Conservation (phyloP, 2,113 vertebrate genomes). For the Takifugu flavidus region DNA sequence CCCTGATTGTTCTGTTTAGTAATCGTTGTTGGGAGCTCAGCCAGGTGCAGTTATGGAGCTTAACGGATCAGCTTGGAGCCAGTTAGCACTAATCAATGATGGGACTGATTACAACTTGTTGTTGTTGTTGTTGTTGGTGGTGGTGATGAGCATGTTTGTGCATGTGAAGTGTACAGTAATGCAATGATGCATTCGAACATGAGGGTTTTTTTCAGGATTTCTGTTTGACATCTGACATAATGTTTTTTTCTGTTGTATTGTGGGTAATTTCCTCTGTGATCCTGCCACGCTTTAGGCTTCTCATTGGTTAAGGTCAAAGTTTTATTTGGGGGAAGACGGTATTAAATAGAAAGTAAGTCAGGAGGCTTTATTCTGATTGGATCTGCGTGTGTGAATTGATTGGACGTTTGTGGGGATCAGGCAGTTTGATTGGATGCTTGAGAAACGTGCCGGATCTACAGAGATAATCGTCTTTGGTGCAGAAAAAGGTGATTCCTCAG, state of each 20-base stretch:
- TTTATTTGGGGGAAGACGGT: conserved; percentile 2
- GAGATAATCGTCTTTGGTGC: conserved; percentile 43
- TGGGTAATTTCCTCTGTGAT: too few species aligned
- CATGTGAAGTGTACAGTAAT: too few species aligned
- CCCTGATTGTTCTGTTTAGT: background rate
- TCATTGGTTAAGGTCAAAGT: conserved; percentile 15
- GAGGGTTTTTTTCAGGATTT: too few species aligned
- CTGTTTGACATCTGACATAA: too few species aligned
- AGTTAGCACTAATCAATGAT: conserved; percentile 26
- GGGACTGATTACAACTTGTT: conserved; percentile 2
- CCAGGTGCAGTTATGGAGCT: conserved; percentile 30
- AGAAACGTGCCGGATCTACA: conserved; percentile 31
- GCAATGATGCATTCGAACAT: too few species aligned
- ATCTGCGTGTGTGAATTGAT: conserved; percentile 29
- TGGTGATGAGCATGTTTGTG: too few species aligned
- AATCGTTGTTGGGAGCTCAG: conserved; percentile 19
- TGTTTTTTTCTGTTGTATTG: too few species aligned
- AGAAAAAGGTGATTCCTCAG: conserved; percentile 26
- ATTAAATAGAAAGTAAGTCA: conserved; percentile 8
- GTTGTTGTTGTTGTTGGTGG: background rate
- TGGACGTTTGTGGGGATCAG: conserved; percentile 36
- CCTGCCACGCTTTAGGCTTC: background rate
- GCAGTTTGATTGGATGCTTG: conserved; percentile 37
- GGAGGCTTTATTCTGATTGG: conserved; percentile 42
- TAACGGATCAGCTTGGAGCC: background rate